These are phyloP conservation scores for Trissolcus japonicus DNA, from an alignment of 2,888 invertebrate genomes.

Conservation along the genomic window DNA sequence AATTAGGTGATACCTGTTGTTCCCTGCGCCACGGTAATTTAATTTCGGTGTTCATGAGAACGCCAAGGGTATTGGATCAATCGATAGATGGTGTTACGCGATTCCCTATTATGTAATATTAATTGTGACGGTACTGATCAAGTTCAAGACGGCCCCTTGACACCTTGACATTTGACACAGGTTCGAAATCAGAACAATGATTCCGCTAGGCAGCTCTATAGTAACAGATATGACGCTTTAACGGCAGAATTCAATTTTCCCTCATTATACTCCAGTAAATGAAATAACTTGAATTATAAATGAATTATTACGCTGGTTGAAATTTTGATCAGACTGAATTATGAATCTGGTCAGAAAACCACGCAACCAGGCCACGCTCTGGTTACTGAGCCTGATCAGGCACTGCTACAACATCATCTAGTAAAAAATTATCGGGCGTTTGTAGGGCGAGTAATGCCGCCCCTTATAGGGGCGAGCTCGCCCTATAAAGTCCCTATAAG, in stretches of 20 bases:
- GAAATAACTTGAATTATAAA: no score
- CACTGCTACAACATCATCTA: no score
- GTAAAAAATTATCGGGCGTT: no score
- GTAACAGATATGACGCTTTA: conserved; percentile 12
- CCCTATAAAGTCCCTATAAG: no score
- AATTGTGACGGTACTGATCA: conserved; percentile 42
- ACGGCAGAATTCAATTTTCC: conserved; percentile 10
- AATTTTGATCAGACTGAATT: no score
- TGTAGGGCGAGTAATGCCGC: no score
- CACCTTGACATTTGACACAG: conserved; percentile 24
- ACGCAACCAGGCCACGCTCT: no score
- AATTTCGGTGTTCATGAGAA: conserved; percentile 34
- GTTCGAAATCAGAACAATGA: conserved; percentile 12
- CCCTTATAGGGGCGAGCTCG: no score
- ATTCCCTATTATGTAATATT: conserved; percentile 41
- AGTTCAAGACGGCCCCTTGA: conserved; percentile 46
- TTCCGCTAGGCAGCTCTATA: background rate
- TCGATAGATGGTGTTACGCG: conserved; percentile 41
- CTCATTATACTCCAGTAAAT: background rate
- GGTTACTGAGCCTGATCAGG: no score
- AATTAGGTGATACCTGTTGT: conserved; percentile 20
- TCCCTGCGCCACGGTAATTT: conserved; percentile 22
- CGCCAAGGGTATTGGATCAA: conserved; percentile 31
- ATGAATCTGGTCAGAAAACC: no score
- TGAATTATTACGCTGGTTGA: no score